Base-by-base conservation (phyloP, 1,140 invertebrate genomes). In the Calycopis cecrops region DNA sequence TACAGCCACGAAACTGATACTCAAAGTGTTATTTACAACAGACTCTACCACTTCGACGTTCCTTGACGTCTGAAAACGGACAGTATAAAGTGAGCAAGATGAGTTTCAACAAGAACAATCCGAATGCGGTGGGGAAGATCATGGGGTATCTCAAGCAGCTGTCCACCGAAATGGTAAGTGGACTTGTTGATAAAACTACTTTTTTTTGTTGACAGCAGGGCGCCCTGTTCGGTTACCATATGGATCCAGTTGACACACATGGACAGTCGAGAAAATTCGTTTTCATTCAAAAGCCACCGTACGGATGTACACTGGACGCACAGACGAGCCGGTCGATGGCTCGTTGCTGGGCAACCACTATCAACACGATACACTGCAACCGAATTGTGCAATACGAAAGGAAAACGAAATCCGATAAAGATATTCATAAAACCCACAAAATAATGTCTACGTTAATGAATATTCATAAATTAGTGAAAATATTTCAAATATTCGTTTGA, bases 41-140 rank as follows among this genome's bases (percentile, higher is more conserved):
- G 71, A 76, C 73, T 76, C 72, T 84, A 75, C 65, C 73, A 83
- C 57, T 85, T 82, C 53, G 65, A 78, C 73, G 84, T 85, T 66
- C 78, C 76, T 62, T 87, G 78, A 84, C 63, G 52, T 48, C 63
- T 49, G 52, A 52, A 57, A 47, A 57, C 52, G n/a, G 28, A 55
- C 37, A 59, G 50, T 62, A 38, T 21, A 52, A 68, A 69, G 69
- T 63, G 59, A 55, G 65, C 78, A 83, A 84, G 70, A 88, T 88
- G 87, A 88, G 87, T 63, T 88, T 87, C 69, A 87, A 88, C 64
- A 87, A 84, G 68, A 87, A 85, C 49, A 87, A 84, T 70, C 78
- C 83, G 60, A 86, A 85, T 61, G 65, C 84, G 10, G 71, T 87
- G 82, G 84, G 77, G 72, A 87, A 88, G 58, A 75, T 88, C 55